A percentile compares a stretch with the other conserved stretches of the same genome.
phyloP scores from a whole-genome alignment of 2,797 vertebrate species.

The Cirrhinus molitorella region DNA sequence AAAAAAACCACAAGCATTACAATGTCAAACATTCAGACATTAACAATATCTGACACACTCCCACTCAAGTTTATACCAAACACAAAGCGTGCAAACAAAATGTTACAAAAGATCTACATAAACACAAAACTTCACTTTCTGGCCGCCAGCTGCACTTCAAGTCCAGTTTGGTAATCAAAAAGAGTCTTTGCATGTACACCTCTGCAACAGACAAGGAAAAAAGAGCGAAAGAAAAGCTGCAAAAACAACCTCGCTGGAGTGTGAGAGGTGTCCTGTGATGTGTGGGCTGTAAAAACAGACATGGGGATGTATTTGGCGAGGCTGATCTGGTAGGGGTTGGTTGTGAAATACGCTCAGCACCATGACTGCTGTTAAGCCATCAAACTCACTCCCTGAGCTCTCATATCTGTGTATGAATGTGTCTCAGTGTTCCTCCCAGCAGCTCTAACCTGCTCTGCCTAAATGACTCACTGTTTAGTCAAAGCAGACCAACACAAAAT shows the following conservation, averaged over 20 bases:
- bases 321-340: constrained; percentile 2
- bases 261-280: constrained; percentile 1
- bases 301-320: background rate
- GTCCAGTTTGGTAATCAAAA: background rate
- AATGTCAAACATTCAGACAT: background rate
- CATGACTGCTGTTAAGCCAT: constrained; percentile 1
- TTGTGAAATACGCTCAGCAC: constrained; percentile 28
- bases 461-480: constrained; percentile 17
- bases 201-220: background rate
- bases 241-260: background rate
- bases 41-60: background rate
- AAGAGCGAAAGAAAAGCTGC: background rate
- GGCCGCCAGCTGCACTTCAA: background rate
- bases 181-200: background rate
- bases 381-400: constrained; percentile 14
- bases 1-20: background rate
- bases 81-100: constrained; percentile 35
- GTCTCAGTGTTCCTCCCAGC: constrained; percentile 18
- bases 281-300: constrained; percentile 22
- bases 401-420: constrained; percentile 18
- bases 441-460: constrained; percentile 50
- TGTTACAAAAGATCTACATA: background rate
- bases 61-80: constrained; percentile 24
- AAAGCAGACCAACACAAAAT: background rate
- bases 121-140: no score